Evolutionary conservation across 2,888 invertebrate species (phyloP), one percentile per base, ranked within the genome.

Genomic region (Meteorus colon): DNA sequence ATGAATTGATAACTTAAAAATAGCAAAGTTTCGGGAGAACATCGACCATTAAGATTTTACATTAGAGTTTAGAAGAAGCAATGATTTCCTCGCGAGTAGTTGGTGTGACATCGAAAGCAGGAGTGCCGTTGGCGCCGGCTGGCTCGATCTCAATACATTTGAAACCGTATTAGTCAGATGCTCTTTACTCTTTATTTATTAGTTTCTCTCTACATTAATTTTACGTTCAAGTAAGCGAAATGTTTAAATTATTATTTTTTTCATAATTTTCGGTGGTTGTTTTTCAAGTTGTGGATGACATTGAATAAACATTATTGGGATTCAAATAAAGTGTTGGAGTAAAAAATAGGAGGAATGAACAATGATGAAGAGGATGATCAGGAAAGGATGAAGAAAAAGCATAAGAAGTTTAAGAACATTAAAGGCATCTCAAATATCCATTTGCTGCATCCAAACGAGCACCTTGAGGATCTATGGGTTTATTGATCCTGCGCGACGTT

Each of bases 401-500:
- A 45, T 31, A 67, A 48, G 48, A 70, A 51, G 59, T 68, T 63
- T 45, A 14, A 45, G 71, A 73, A 79, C 79, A 81, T 79, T 76
- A 77, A 77, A 78, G 71, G 41, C 65, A 59, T 65, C 62, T 65
- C 66, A 65, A 70, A 19, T 65, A 55, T 70, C 70, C 65, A 75
- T 65, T 75, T 70, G 63, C 48, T 37, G 68, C 51, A 51, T 65
- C 48, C 55, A 66, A 75, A 70, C 70, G 59, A 59, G 70, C 24
- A 55, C 66, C 31, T 68, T 68, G 41, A 67, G 60, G 60, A 74
- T 74, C 68, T 70, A 62, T 65, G 72, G 82, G 81, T 86, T 85
- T 83, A 85, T 84, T 82, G 85, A 84, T 84, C 83, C 82, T 81
- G 83, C 79, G 83, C 80, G 83, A 27, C 10, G 4, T 0, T 27